These are phyloP conservation scores for Sebastes hubbsi DNA, from an alignment of 2,797 vertebrate species.

Conservation along the genomic window DNA sequence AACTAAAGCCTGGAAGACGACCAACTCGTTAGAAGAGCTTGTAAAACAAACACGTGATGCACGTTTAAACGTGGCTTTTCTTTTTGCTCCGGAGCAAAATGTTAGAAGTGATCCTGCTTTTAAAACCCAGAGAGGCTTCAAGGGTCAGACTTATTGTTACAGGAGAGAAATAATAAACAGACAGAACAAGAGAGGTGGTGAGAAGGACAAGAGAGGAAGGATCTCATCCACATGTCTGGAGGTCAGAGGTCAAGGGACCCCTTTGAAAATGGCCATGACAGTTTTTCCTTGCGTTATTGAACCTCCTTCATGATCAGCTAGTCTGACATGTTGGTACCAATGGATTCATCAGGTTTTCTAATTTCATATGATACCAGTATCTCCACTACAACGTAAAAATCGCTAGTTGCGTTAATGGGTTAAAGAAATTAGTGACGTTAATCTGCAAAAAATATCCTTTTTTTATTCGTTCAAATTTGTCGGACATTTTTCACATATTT, in stretches of 20 bases:
- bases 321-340: fast-evolving
- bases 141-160: slow-evolving; percentile 28
- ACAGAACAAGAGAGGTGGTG: neutral
- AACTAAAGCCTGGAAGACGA: slow-evolving; percentile 20
- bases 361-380: too few relatives aligned
- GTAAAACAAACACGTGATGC: slow-evolving; percentile 20
- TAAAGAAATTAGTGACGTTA: too few relatives aligned
- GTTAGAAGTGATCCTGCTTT: slow-evolving; percentile 16
- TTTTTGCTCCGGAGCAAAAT: neutral
- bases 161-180: slow-evolving; percentile 29
- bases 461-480: too few relatives aligned
- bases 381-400: too few relatives aligned
- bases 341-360: too few relatives aligned
- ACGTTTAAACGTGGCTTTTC: neutral
- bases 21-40: slow-evolving; percentile 1
- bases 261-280: neutral
- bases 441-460: too few relatives aligned
- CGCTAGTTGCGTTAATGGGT: too few relatives aligned
- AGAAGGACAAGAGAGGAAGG: too few relatives aligned
- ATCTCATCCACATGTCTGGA: too few relatives aligned
- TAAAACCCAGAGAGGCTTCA: slow-evolving; percentile 6
- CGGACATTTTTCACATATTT: too few relatives aligned
- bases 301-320: too few relatives aligned
- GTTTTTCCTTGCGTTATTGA: neutral
- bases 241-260: too few relatives aligned